Base-by-base conservation (phyloP, 1,140 invertebrate species). In the Sinella curviseta region DNA sequence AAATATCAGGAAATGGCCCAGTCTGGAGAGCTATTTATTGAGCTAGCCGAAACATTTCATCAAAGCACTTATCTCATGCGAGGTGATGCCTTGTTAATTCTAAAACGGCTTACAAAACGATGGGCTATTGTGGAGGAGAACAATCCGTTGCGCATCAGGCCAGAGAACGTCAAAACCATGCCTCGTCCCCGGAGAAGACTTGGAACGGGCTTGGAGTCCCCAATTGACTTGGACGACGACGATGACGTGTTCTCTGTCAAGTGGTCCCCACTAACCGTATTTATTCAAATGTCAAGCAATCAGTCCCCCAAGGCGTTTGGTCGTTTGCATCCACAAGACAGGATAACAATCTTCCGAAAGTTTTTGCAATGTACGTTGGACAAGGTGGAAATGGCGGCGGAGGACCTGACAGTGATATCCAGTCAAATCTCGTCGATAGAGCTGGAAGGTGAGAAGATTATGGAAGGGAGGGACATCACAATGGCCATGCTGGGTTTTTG, bases 1-100 rank as follows among this genome's bases (percentile, higher is more conserved):
- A 70, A 70, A 30, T 70, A 70, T 33, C 65, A 70, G 31, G 65
- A 75, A 14, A 20, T 78, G 30, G 78, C 36, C 8, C 39, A 20
- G n/a, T 17, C 33, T 30, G 70, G 39, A 0, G 78, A 78, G 60
- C n/a, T 35, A 20, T 78, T 78, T 75, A 24, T 78, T 26, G 70
- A 75, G 2, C 3, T 34, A 14, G 48, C 48, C 24, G 73, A 75
- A 31, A 54, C 12, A 16, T 78, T 74, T 36, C 74, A 74, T 75
- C 20, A 60, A 75, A 14, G 34, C 33, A 55, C 57, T 65, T 65
- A 75, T 28, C 20, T 20, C 48, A 78, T 78, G 78, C 1, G 73
- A 30, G 30, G 12, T 16, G 70, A 78, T 28, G 39, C 17, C 1
- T 20, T 60, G 3, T 12, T 14, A 8, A 33, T 33, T 1, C n/a